These are phyloP conservation scores for Eclectus roratus DNA, from an alignment of 2,113 vertebrate species.

Conservation along the genomic window DNA sequence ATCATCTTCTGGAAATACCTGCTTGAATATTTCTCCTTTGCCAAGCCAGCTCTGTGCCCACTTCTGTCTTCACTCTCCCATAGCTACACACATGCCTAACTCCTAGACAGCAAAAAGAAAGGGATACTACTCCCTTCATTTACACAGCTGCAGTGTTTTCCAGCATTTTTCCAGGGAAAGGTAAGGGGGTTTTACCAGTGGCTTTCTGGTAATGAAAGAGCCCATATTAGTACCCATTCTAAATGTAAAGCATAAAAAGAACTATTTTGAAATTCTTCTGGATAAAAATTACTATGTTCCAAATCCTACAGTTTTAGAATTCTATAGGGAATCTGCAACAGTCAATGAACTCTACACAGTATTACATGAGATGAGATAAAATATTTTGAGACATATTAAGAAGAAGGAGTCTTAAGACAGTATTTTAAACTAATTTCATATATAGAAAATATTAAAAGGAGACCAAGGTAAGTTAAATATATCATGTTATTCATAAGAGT, in stretches of 20 bases:
- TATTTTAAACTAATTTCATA: not conserved
- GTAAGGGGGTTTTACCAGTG: not conserved
- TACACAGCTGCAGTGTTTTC: not conserved
- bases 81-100: fast-evolving
- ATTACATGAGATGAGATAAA: not conserved
- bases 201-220: not conserved
- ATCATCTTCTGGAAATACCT: not conserved
- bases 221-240: not conserved
- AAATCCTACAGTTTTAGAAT: not conserved
- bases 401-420: not conserved
- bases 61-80: not conserved
- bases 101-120: not conserved
- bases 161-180: not conserved
- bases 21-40: not conserved
- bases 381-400: not conserved
- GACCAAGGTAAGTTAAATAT: not conserved
- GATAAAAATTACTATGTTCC: not conserved
- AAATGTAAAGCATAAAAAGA: not conserved
- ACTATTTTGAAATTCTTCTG: not conserved
- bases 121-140: not conserved
- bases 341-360: not conserved
- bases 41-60: fast-evolving
- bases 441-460: not conserved
- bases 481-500: not conserved
- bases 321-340: not conserved